Evolutionary conservation across 2,113 vertebrate genomes (phyloP).

Genomic region (Callocephalon fimbriatum): DNA sequence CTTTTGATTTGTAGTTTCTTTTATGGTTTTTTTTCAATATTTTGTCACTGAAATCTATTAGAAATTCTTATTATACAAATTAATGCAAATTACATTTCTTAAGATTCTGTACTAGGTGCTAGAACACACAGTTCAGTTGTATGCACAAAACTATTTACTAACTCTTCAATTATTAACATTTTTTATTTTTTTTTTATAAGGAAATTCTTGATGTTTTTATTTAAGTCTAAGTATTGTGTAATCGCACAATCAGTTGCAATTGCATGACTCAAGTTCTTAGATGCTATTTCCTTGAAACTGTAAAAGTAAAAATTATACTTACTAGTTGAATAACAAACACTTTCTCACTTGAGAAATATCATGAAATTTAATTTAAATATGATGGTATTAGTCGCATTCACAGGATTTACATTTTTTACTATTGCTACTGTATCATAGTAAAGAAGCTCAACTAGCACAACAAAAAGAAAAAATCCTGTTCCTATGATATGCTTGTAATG

Average conservation of each 20-base stretch:
- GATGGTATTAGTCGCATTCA: background rate
- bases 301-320: background rate
- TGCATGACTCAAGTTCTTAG: background rate
- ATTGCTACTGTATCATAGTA: background rate
- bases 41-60: background rate
- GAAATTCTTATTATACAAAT: background rate
- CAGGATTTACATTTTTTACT: background rate
- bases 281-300: background rate
- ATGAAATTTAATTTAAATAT: background rate
- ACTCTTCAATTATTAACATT: background rate
- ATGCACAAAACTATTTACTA: background rate
- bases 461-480: background rate
- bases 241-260: background rate
- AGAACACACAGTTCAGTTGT: background rate
- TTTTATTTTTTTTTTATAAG: background rate
- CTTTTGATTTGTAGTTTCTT: background rate
- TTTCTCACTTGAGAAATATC: background rate
- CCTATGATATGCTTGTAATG: background rate
- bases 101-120: background rate
- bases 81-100: background rate
- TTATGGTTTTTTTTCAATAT: background rate
- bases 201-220: background rate
- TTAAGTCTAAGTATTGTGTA: background rate
- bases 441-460: background rate
- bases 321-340: background rate